These are phyloP conservation scores for Hyla sarda DNA, from an alignment of 2,113 vertebrate genomes.

Conservation along the genomic window DNA sequence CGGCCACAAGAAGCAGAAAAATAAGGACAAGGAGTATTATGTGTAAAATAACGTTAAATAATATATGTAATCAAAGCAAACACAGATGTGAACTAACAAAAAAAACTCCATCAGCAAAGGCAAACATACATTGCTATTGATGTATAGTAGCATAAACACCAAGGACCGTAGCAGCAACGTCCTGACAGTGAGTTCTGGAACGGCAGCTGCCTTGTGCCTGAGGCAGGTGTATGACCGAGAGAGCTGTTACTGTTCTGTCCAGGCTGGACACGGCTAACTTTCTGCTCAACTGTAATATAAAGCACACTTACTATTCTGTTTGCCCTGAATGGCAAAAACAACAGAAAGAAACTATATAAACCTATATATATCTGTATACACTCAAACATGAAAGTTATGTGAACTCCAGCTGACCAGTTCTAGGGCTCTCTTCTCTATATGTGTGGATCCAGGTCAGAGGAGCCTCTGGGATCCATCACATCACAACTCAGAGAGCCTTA, in stretches of 20 bases:
- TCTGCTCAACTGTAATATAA: conserved; percentile 91
- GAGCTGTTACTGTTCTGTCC: conserved; percentile 70
- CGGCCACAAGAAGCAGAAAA: conserved; percentile 97
- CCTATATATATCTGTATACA: not conserved
- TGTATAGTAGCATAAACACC: conserved; percentile 72
- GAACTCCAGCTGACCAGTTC: conserved; percentile 51
- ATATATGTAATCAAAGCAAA: conserved; percentile 59
- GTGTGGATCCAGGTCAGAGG: conserved; percentile 84
- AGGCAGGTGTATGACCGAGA: conserved; percentile 47
- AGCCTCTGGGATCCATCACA: conserved; percentile 87
- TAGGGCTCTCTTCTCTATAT: conserved; percentile 77
- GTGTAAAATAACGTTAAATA: conserved; percentile 79
- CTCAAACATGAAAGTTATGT: conserved; percentile 21
- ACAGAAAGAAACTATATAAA: conserved; percentile 43
- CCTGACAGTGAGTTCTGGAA: not conserved
- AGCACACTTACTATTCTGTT: conserved; percentile 84
- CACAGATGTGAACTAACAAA: conserved; percentile 24
- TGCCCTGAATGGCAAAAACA: conserved; percentile 62
- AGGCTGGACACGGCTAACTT: conserved; percentile 82
- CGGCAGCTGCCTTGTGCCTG: conserved; percentile 35
- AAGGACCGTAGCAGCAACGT: conserved; percentile 50
- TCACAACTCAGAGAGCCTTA: conserved; percentile 93
- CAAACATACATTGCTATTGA: conserved; percentile 67
- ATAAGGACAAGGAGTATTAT: conserved; percentile 99
- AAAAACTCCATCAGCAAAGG: conserved; percentile 59